Evolutionary conservation across 2,888 invertebrate species (phyloP), one percentile per base, ranked within the genome.

Genomic region (Andrena chrysosceles): DNA sequence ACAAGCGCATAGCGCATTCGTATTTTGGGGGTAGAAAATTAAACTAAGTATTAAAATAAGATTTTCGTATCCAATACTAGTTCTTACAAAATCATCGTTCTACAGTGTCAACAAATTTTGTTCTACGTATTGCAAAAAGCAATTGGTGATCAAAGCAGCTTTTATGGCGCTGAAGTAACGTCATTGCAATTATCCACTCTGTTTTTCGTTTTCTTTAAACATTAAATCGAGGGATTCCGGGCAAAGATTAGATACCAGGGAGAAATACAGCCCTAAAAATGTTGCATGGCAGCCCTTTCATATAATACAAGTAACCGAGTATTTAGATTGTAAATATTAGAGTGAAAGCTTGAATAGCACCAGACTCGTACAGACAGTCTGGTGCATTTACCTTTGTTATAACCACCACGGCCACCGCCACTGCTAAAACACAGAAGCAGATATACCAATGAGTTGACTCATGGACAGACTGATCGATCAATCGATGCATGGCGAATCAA

Each of bases 381-480:
- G 97, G 96, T 96, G 97, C 96, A 95, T 97, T 98, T 98, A 98
- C 98, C 98, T 98, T 98, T 98, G 96, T 97, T 97, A 97, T 95
- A 98, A 97, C 97, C 97, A 97, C 98, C 97, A 97, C 96, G 97
- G 96, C 97, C 96, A 97, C 97, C 97, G 97, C 98, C 97, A 96
- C 96, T 96, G 97, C 98, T 97, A 97, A 96, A 97, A 97, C 97
- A 97, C 96, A 97, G 96, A 96, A 96, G 96, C 96, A 96, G 95
- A 95, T 95, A 95, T 95, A 96, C 96, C 96, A 96, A 96, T 96
- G 96, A 96, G 94, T 95, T 93, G 94, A 93, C 95, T 95, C 95
- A 95, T 95, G 95, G 95, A 94, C 95, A 94, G 93, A 94, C 93
- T 92, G 92, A 93, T 92, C 92, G 92, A 93, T 93, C 93, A 93